A percentile compares a stretch with the other conserved stretches of the same genome.
phyloP scores from a whole-genome alignment of 2,797 vertebrate species.

The Ambastaia sidthimunki region DNA sequence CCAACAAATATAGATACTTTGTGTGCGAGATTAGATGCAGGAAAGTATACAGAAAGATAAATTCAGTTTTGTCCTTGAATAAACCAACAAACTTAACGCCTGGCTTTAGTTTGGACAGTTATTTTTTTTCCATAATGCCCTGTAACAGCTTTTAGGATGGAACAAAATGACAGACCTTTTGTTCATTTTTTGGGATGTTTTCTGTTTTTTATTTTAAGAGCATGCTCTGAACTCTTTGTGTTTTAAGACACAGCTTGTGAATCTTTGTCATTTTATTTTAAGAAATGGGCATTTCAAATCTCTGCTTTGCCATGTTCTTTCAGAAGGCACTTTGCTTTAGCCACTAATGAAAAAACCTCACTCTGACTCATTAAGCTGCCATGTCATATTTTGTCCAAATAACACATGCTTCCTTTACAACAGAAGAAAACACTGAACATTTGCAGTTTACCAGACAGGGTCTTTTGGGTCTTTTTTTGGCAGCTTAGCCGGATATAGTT shows the following conservation, averaged over 20 bases:
- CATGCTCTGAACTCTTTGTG: neutral
- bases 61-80: conserved; percentile 85
- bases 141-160: neutral
- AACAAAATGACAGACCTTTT: neutral
- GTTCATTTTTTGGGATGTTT: neutral
- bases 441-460: conserved; percentile 36
- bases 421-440: conserved; percentile 25
- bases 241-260: neutral
- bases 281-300: neutral
- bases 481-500: conserved; percentile 18
- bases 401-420: conserved; percentile 23
- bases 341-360: conserved; percentile 21
- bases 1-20: neutral
- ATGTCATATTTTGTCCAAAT: conserved; percentile 33
- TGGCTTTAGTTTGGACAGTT: neutral
- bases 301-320: neutral
- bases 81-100: conserved; percentile 74
- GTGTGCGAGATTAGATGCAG: conserved; percentile 48
- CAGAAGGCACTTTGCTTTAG: neutral
- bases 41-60: conserved; percentile 77
- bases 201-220: neutral
- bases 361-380: conserved; percentile 6
- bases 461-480: conserved; percentile 7
- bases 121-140: neutral
- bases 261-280: neutral